Percentiles rank a stretch among this genome's conserved stretches.
These are phyloP conservation scores for Norana najaformis DNA, from an alignment of 2,888 invertebrate genomes.

Conservation along the genomic window DNA sequence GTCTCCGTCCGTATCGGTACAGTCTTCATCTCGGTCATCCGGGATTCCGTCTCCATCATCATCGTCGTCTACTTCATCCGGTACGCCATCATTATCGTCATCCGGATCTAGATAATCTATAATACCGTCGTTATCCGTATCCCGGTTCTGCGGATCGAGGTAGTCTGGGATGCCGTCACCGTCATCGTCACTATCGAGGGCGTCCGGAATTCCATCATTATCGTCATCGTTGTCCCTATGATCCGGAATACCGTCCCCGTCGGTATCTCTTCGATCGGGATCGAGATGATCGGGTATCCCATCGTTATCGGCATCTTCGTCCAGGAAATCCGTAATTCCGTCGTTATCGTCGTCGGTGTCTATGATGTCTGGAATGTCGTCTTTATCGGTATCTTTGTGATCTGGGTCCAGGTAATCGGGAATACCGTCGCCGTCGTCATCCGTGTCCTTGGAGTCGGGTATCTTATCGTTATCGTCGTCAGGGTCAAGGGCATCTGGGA, in stretches of 20 bases:
- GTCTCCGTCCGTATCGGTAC: conserved; percentile 46
- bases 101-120: conserved; percentile 45
- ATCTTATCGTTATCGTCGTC: conserved; percentile 25
- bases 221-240: conserved; percentile 37
- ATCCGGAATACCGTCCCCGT: conserved; percentile 37
- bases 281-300: conserved; percentile 31
- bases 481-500: conserved; percentile 41
- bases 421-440: conserved; percentile 15
- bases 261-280: conserved; percentile 26
- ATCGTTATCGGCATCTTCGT: conserved; percentile 34
- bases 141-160: conserved; percentile 16
- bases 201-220: conserved; percentile 37
- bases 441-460: conserved; percentile 14
- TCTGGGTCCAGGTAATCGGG: conserved; percentile 5
- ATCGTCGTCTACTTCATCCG: conserved; percentile 47
- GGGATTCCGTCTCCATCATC: conserved; percentile 42
- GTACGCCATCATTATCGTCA: conserved; percentile 55
- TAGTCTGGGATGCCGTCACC: conserved; percentile 18
- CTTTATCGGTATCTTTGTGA: conserved; percentile 28
- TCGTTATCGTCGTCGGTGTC: conserved; percentile 41
- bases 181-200: conserved; percentile 34
- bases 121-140: conserved; percentile 16
- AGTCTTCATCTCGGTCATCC: conserved; percentile 38
- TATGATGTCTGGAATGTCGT: conserved; percentile 32
- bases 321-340: conserved; percentile 31